Evolutionary conservation across 2,888 invertebrate genomes (phyloP).

Genomic region (Fragum fragum): DNA sequence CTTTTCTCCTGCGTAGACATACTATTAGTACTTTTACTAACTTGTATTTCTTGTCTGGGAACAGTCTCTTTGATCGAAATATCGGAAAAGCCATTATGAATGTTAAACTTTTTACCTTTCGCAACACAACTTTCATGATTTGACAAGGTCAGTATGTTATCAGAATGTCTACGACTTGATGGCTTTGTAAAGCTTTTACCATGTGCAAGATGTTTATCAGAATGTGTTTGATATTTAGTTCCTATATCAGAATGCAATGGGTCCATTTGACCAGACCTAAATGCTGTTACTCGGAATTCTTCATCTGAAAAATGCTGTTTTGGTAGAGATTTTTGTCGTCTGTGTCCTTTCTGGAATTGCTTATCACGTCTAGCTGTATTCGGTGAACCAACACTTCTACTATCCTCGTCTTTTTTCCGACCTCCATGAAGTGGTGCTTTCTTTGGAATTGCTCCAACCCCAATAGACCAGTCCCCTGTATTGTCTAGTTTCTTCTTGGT

Average conservation of each 20-base stretch:
- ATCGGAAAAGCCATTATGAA: not conserved
- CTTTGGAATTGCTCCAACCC: constrained; percentile 10
- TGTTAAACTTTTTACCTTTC: not conserved
- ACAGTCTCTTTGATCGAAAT: not conserved
- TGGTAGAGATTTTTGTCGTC: constrained; percentile 64
- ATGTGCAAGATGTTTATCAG: not conserved
- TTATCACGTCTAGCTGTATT: constrained; percentile 34
- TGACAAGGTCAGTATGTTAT: not conserved
- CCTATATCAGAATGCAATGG: not conserved
- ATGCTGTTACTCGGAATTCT: constrained; percentile 27
- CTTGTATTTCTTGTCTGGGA: not conserved
- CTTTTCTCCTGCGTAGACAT: not conserved
- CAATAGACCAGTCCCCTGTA: constrained; percentile 16
- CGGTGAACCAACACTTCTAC: constrained; percentile 53
- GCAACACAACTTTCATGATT: not conserved
- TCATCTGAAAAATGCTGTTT: constrained; percentile 49
- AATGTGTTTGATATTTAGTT: not conserved
- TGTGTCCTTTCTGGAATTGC: constrained; percentile 45
- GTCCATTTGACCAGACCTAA: not conserved
- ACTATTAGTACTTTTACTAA: not conserved
- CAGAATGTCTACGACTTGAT: constrained; percentile 1
- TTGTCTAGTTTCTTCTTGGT: constrained; percentile 8
- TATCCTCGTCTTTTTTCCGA: constrained; percentile 67
- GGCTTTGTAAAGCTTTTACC: not conserved
- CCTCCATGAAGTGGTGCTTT: constrained; percentile 2